Conservation (phyloP, 2,797 vertebrate species). For the Urophycis tenuis region DNA sequence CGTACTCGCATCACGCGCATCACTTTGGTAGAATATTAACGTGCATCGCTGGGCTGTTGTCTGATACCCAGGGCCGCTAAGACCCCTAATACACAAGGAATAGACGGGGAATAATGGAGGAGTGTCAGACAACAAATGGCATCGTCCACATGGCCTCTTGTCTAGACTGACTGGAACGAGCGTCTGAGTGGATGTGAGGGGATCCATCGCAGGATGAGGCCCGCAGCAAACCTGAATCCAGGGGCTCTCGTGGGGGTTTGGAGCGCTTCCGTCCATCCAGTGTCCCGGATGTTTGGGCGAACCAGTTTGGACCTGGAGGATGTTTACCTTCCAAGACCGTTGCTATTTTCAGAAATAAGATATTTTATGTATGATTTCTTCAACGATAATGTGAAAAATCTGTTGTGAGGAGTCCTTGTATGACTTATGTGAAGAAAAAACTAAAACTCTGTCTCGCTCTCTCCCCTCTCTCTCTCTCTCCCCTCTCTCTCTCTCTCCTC, state of each 20-base stretch:
- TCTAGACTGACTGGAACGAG: neutral
- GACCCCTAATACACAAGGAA: neutral
- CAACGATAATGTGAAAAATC: neutral
- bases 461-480: too few relatives aligned
- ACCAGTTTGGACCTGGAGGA: neutral
- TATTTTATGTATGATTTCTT: neutral
- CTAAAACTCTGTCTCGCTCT: neutral
- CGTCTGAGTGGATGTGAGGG: neutral
- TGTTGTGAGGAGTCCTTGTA: neutral
- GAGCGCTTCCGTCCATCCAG: neutral
- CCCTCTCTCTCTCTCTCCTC: too few relatives aligned
- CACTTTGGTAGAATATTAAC: neutral
- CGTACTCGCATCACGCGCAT: neutral
- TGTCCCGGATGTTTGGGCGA: neutral
- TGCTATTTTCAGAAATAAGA: neutral
- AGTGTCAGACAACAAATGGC: neutral
- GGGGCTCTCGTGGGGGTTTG: neutral
- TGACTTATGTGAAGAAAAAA: neutral
- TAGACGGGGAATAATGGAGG: neutral
- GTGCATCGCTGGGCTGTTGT: neutral
- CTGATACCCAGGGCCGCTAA: neutral
- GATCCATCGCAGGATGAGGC: neutral
- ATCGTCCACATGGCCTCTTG: neutral
- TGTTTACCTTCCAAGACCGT: neutral
- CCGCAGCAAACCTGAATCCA: neutral